Evolutionary conservation across 2,888 invertebrate genomes (phyloP).

Genomic region (Brenthis ino): DNA sequence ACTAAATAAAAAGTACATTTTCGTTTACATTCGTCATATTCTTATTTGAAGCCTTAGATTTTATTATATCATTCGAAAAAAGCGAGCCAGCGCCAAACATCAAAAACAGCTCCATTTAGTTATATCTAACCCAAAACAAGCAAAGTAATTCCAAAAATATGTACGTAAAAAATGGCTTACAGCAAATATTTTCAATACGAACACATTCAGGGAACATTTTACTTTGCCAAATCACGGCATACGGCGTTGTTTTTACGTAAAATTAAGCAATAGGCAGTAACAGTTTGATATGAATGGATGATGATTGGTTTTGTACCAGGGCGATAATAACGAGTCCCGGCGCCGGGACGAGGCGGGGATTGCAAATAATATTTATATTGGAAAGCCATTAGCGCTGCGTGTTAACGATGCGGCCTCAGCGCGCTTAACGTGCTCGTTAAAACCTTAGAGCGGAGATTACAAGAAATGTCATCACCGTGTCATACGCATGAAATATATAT

Average conservation of each 20-base stretch:
- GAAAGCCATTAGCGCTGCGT: slow-evolving; percentile 31
- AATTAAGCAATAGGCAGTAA: neutral
- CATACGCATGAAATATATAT: neutral
- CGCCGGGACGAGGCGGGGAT: neutral
- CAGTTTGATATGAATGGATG: slow-evolving; percentile 20
- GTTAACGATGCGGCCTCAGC: slow-evolving; percentile 26
- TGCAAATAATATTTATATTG: slow-evolving; percentile 30
- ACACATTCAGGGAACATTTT: neutral
- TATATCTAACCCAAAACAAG: too few relatives aligned
- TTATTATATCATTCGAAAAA: too few relatives aligned
- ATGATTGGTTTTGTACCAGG: slow-evolving; percentile 24
- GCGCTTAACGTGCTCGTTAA: slow-evolving; percentile 17
- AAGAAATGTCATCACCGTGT: neutral
- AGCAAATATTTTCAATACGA: neutral
- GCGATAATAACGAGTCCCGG: slow-evolving; percentile 13
- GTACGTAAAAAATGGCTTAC: too few relatives aligned
- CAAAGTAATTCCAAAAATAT: too few relatives aligned
- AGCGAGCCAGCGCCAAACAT: too few relatives aligned
- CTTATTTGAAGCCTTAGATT: too few relatives aligned
- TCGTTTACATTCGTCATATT: too few relatives aligned
- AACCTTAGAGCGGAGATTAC: neutral
- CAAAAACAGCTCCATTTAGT: too few relatives aligned
- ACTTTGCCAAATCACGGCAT: neutral
- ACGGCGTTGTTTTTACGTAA: neutral
- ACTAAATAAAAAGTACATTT: too few relatives aligned